Conservation (phyloP, 2,797 vertebrate genomes). For the Syndactyla subalaris region DNA sequence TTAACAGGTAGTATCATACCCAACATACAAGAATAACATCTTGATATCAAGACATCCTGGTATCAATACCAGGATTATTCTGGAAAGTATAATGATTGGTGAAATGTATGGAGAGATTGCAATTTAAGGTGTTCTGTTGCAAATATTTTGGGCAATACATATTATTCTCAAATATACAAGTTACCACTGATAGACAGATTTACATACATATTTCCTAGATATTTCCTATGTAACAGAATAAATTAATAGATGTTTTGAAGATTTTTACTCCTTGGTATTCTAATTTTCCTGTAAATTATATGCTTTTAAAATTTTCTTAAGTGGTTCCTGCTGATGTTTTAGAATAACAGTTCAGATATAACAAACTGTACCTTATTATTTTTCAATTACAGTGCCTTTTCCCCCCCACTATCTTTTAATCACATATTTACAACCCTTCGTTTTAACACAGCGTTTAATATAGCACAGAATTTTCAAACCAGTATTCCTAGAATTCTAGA, state of each 20-base stretch:
- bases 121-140: neutral
- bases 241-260: neutral
- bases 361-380: neutral
- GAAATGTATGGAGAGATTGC: neutral
- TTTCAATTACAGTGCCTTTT: neutral
- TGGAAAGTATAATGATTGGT: neutral
- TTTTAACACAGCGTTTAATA: neutral
- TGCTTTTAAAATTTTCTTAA: neutral
- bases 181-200: neutral
- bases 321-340: neutral
- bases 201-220: neutral
- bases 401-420: neutral
- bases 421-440: neutral
- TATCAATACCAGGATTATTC: neutral
- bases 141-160: neutral
- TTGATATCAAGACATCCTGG: neutral
- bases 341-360: neutral
- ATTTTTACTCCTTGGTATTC: neutral
- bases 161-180: neutral
- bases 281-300: neutral
- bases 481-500: rapidly evolving
- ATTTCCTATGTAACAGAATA: neutral
- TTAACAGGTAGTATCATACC: neutral
- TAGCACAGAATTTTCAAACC: neutral
- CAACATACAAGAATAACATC: neutral